Percentiles rank a stretch among this genome's conserved stretches.
phyloP scores from a whole-genome alignment of 1,140 invertebrate species.

The Zaprionus ornatus region DNA sequence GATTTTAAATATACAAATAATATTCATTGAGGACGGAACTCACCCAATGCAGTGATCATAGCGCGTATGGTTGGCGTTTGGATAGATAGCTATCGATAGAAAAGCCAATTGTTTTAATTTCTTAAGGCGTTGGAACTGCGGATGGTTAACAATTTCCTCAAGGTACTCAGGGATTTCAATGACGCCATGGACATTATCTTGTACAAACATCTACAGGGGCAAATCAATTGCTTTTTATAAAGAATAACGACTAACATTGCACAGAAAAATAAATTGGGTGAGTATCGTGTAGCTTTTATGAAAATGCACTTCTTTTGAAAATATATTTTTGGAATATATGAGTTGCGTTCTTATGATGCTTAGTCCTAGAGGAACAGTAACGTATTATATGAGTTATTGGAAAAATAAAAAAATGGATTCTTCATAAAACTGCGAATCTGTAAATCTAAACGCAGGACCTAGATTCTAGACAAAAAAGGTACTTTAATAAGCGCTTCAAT shows the following conservation, averaged over 20 bases:
- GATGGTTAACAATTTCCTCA: conserved; percentile 54
- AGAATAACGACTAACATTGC: background rate
- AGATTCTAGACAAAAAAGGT: no score
- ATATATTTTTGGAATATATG: no score
- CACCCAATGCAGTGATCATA: conserved; percentile 76
- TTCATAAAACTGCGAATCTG: no score
- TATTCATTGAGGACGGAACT: background rate
- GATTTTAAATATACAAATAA: background rate
- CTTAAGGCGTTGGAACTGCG: conserved; percentile 67
- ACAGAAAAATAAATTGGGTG: background rate
- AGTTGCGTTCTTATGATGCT: no score
- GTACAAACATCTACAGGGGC: conserved; percentile 43
- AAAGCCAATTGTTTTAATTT: conserved; percentile 63
- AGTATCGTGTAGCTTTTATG: background rate
- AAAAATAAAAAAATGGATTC: no score
- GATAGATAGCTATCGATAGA: background rate
- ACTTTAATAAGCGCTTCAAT: no score
- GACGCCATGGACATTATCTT: conserved; percentile 65
- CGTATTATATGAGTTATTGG: no score
- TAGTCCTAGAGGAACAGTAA: no score
- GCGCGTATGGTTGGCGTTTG: conserved; percentile 47
- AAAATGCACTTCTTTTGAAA: background rate
- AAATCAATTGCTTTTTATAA: background rate
- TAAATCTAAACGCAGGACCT: no score
- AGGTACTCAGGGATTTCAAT: conserved; percentile 55